Evolutionary conservation across 2,797 vertebrate genomes (phyloP), one percentile per base, ranked within the genome.

Genomic region (Sebastes miniatus): DNA sequence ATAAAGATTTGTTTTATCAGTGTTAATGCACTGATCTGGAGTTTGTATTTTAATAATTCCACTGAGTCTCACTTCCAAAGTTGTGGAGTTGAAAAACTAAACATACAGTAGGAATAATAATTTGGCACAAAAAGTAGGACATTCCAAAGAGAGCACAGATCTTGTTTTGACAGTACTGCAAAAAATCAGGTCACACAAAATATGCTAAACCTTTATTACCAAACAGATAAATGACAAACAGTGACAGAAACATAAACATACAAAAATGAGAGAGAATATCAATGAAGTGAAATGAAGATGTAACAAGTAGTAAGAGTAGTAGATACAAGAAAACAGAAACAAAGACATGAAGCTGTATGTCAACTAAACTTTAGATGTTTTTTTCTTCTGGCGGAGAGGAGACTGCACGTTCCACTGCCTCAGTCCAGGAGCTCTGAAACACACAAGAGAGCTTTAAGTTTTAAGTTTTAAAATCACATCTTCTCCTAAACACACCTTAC

Each of bases 381-480:
- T 73, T 62, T 39, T 92, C 73, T 66, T 92, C 47, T 77, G 77
- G 5, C 86, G 88, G n/a, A 95, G 85, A 50, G 95, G 95, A 64
- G 95, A 95, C 82, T 93, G 85, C n/a, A 95, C 93, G 0, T 94
- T 92, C 95, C 95, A 95, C 81, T 83, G 93, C 66, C 86, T 89
- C 14, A 8, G 78, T 25, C 39, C 83, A 29, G 84, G 9, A 66
- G 75, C 47, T 31, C 94, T 94, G 91, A 69, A 91, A 91, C 32
- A 80, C 4, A 88, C 6, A 85, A 79, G 1, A 68, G 2, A 20
- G 22, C 31, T 27, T 58, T 31, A 64, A 63, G 67, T 16, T 16
- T 8, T 31, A 2, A 3, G 22, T 32, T 25, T 56, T 25, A 59
- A 64, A 69, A 58, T 20, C 9, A 34, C 20, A 36, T 1, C 24